Percentiles rank a stretch among this genome's conserved stretches.
phyloP scores from a whole-genome alignment of 2,888 invertebrate species.

The Caenorhabditis uteleia region DNA sequence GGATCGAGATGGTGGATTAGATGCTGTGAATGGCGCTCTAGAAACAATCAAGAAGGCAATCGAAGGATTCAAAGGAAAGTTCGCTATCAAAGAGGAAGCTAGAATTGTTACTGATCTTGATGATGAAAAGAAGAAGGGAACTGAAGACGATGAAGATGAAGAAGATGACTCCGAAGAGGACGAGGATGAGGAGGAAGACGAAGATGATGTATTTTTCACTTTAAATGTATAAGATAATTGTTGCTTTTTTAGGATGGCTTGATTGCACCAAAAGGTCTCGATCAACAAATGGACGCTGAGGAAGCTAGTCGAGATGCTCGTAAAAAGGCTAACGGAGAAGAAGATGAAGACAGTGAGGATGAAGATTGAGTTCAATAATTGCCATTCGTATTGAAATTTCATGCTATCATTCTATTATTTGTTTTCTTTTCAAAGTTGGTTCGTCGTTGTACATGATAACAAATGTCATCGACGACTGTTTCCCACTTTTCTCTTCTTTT shows the following conservation, averaged over 20 bases:
- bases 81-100: constrained; percentile 92
- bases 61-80: constrained; percentile 83
- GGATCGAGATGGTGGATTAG: constrained; percentile 79
- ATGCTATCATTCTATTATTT: too few relatives aligned
- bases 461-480: too few relatives aligned
- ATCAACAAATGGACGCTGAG: constrained; percentile 64
- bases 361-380: constrained; percentile 11
- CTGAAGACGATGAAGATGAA: constrained; percentile 56
- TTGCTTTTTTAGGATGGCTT: constrained; percentile 52
- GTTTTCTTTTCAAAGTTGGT: too few relatives aligned
- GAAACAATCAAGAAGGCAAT: constrained; percentile 86
- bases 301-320: constrained; percentile 46
- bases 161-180: constrained; percentile 58
- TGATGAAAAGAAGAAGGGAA: constrained; percentile 80
- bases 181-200: constrained; percentile 61
- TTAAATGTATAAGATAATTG: constrained; percentile 1
- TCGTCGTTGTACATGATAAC: too few relatives aligned
- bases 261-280: constrained; percentile 66
- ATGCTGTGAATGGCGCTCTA: constrained; percentile 86
- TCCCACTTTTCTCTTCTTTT: too few relatives aligned
- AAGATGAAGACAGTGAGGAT: constrained; percentile 6
- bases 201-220: constrained; percentile 27
- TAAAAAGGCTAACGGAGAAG: constrained; percentile 19
- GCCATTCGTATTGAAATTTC: too few relatives aligned
- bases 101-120: constrained; percentile 98